phyloP scores from a whole-genome alignment of 2,888 invertebrate species.

The Macrophya alboannulata region DNA sequence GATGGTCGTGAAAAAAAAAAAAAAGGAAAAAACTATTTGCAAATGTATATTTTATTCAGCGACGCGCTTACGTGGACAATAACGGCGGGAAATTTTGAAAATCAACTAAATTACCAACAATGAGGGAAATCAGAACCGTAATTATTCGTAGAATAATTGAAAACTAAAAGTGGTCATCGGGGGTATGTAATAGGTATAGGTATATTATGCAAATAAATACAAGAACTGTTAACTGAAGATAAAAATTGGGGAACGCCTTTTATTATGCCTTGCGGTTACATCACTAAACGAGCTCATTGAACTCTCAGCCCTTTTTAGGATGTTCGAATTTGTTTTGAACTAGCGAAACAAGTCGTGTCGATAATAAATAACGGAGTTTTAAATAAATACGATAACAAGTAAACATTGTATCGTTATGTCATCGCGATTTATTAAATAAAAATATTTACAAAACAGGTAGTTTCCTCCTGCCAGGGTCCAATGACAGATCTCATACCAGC shows the following conservation, averaged over 20 bases:
- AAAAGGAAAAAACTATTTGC: neutral
- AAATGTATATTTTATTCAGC: slow-evolving; percentile 11
- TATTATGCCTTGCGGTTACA: slow-evolving; percentile 53
- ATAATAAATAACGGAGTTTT: slow-evolving; percentile 59
- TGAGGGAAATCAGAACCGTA: neutral
- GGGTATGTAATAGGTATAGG: neutral
- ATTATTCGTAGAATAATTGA: neutral
- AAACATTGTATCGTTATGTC: neutral
- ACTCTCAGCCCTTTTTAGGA: slow-evolving; percentile 51
- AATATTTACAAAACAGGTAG: slow-evolving; percentile 61
- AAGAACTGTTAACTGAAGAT: slow-evolving; percentile 4
- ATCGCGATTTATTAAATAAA: slow-evolving; percentile 11
- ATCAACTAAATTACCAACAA: neutral
- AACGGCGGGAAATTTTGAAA: slow-evolving; percentile 50
- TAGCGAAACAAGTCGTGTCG: neutral
- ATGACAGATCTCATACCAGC: slow-evolving; percentile 75
- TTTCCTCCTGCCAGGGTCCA: slow-evolving; percentile 48
- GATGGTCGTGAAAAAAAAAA: neutral
- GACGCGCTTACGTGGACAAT: slow-evolving; percentile 26
- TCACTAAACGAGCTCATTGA: slow-evolving; percentile 55
- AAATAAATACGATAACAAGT: slow-evolving; percentile 60
- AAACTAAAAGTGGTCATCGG: neutral
- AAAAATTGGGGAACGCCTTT: slow-evolving; percentile 51
- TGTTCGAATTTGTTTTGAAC: slow-evolving; percentile 38
- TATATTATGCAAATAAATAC: neutral